Evolutionary conservation across 2,797 vertebrate species (phyloP), one percentile per base, ranked within the genome.

Genomic region (Onychomys arenicola): DNA sequence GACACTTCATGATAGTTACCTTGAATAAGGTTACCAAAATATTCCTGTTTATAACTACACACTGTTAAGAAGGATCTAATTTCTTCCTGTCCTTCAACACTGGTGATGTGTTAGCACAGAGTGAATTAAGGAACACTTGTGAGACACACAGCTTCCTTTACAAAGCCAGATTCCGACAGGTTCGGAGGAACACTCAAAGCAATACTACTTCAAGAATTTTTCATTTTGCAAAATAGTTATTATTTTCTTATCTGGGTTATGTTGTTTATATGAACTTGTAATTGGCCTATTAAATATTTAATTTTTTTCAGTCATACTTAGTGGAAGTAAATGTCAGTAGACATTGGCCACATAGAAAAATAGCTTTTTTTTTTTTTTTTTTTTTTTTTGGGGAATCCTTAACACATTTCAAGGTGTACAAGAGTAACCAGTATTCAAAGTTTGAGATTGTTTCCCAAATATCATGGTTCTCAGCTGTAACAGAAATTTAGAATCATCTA

Each of bases 161-260:
- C 61, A 32, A 84, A 87, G 23, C 69, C 59, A 87, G 80, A 88
- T 25, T 43, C 52, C 19, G 17, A 81, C 65, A 52, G 77, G 27
- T 83, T 78, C 92, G 89, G 16, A 91, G 77, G 91, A 92, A 93
- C 69, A 46, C 52, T 5, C 55, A 71, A 88, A 93, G 21, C 85
- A 89, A 19, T 17, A 5, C 29, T 12, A 52, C 14, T 83, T 92
- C 87, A 76, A 17, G 49, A 23, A 16, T 17, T 40, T 95, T 90
- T 71, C 43, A 16, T 71, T 84, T 94, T 78, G 32, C 40, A 77
- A 93, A 93, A 92, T n/a, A 83, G 52, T 92, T 59, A 37, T 25
- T 67, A 13, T 84, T 86, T 83, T 91, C 29, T 65, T 37, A 91
- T 13, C 13, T 80, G 73, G 89, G 90, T 91, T 80, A 89, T 91